These are phyloP conservation scores for Lydus trimaculatus DNA, from an alignment of 2,888 invertebrate species.

Conservation along the genomic window DNA sequence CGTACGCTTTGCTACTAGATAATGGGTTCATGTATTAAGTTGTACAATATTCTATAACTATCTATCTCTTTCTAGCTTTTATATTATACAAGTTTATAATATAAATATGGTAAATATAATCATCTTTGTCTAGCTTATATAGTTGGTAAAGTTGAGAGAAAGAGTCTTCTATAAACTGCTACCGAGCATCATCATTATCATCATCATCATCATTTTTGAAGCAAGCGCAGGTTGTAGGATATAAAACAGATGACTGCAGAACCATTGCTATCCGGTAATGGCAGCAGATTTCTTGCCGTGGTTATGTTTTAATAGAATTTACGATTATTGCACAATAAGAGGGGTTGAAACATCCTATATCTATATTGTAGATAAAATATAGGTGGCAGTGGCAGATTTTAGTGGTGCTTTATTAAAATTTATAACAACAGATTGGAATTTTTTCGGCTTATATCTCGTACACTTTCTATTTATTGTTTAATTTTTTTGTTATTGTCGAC, in stretches of 20 bases:
- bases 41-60: constrained; percentile 20
- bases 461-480: background rate
- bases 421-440: constrained; percentile 10
- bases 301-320: constrained; percentile 65
- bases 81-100: background rate
- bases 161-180: background rate
- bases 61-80: constrained; percentile 2
- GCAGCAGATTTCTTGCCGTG: constrained; percentile 63
- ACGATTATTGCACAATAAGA: constrained; percentile 60
- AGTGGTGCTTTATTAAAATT: constrained; percentile 51
- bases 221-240: constrained; percentile 41
- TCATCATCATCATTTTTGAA: constrained; percentile 14
- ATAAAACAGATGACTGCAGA: constrained; percentile 61
- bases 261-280: constrained; percentile 57
- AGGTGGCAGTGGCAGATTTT: constrained; percentile 51
- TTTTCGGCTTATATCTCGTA: background rate
- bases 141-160: background rate
- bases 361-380: constrained; percentile 6
- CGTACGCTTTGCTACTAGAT: constrained; percentile 47
- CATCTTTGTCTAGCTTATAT: background rate
- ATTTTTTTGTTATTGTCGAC: background rate
- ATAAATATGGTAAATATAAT: background rate
- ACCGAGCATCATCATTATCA: constrained; percentile 12
- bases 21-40: constrained; percentile 52
- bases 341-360: constrained; percentile 44